Conservation (phyloP, 2,888 invertebrate species). For the Ennomos fuscantarius region DNA sequence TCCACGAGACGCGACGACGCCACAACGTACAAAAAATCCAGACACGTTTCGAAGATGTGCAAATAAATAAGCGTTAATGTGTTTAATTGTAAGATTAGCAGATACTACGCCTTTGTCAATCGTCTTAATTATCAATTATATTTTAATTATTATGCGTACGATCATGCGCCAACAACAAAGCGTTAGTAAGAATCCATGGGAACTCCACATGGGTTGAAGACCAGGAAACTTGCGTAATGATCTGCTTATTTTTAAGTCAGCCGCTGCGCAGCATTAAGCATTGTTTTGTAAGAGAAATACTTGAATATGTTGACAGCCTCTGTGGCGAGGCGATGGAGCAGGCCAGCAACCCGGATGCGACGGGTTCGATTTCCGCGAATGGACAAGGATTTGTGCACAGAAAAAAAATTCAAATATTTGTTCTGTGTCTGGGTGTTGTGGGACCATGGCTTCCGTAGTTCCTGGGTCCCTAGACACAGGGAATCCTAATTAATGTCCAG, state of each 20-base stretch:
- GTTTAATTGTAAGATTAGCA: conserved; percentile 18
- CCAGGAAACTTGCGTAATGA: conserved; percentile 59
- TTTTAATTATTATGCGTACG: conserved; percentile 29
- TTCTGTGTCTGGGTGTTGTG: no score
- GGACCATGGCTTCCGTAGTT: no score
- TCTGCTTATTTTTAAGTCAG: conserved; percentile 45
- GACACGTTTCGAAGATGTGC: conserved; percentile 16
- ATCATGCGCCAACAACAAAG: conserved; percentile 33
- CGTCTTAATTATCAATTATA: conserved; percentile 30
- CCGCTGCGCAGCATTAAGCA: conserved; percentile 8
- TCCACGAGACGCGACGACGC: no score
- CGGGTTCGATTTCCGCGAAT: no score
- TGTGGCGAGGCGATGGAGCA: no score
- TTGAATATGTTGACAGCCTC: not conserved
- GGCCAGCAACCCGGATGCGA: no score
- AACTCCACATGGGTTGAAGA: conserved; percentile 40
- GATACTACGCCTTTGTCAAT: conserved; percentile 17
- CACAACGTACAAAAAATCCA: not conserved
- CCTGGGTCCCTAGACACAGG: no score
- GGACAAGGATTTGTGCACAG: no score
- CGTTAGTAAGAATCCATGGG: conserved; percentile 31
- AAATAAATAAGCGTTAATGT: conserved; percentile 26
- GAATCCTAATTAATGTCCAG: no score
- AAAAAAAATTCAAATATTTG: no score
- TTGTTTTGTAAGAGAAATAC: conserved; percentile 27